Evolutionary conservation across 2,113 vertebrate species (phyloP).

Genomic region (Forbesichthys papilliferus): DNA sequence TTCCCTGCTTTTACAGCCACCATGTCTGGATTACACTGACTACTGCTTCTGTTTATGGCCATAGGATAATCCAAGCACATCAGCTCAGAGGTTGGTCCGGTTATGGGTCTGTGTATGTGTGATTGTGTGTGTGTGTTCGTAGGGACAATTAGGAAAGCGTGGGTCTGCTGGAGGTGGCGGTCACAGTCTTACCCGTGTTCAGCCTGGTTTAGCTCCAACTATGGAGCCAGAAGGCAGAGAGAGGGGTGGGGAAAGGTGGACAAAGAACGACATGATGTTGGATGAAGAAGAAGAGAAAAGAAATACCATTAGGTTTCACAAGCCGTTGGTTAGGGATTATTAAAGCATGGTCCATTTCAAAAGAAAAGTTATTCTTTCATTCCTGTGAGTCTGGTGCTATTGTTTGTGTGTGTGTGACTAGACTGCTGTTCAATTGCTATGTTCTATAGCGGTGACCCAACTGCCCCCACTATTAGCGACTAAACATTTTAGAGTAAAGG

Average conservation of each 20-base stretch:
- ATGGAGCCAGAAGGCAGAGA: constrained; percentile 41
- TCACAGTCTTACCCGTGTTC: constrained; percentile 57
- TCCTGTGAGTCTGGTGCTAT: constrained; percentile 39
- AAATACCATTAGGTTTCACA: constrained; percentile 27
- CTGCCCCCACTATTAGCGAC: too few species aligned
- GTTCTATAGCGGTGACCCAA: too few species aligned
- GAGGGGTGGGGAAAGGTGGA: constrained; percentile 7
- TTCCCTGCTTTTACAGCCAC: constrained; percentile 27
- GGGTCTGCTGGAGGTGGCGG: constrained; percentile 41
- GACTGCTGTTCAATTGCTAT: too few species aligned
- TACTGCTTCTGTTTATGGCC: constrained; percentile 59
- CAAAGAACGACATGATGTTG: too few species aligned
- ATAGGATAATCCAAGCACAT: constrained; percentile 69
- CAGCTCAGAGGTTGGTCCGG: constrained; percentile 60
- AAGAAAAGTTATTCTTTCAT: constrained; percentile 65
- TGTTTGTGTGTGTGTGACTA: neutral
- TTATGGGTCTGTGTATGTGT: constrained; percentile 31
- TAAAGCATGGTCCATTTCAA: constrained; percentile 54
- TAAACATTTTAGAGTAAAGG: too few species aligned
- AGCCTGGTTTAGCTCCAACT: constrained; percentile 61
- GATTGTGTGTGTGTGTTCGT: constrained; percentile 26
- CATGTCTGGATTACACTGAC: constrained; percentile 69
- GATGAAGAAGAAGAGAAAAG: too few species aligned
- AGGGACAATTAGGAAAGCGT: constrained; percentile 61
- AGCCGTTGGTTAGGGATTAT: constrained; percentile 55